Evolutionary conservation across 1,140 invertebrate genomes (phyloP), one percentile per base, ranked within the genome.

Genomic region (Belonocnema kinseyi): DNA sequence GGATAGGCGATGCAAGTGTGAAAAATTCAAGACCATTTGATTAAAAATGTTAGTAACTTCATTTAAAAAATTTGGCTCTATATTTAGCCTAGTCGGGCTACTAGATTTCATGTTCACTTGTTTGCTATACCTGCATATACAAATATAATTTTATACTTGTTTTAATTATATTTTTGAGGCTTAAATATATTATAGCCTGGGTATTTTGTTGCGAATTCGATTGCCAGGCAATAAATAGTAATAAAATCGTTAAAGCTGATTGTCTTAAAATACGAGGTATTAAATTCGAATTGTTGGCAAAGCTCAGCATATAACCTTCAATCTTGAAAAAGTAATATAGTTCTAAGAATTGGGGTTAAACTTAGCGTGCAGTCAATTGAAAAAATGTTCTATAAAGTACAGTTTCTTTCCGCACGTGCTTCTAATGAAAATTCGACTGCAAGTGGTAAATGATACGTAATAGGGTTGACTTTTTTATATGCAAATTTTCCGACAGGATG

Each of bases 281-380:
- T 61, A 61, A 14, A 61, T 26, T 61, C 11, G 21, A 33, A 21
- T 61, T 33, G 10, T 14, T 61, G 13, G 4, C 12, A 33, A 61
- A 61, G 17, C 33, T 10, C 21, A 61, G 0, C 56, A 21, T 33
- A 2, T 58, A 58, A 58, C 21, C 56, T 61, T 61, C 33, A 61
- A 61, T 61, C 21, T 61, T 14, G 13, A 12, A 26, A 61, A 61
- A 61, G 33, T 61, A 14, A 21, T 21, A 54, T n/a, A 54, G 3
- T 6, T 2, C 16, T 54, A 4, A 54, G 53, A 16, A 54, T 54
- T 0, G 17, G 53, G 53, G 16, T 54, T 54, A 61, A 2, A 21
- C 8, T 61, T 33, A 3, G 56, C 56, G 56, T 61, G 56, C 19
- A 21, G 40, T 33, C 26, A 61, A 61, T 61, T 61, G 56, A 61